Percentiles rank a stretch among this genome's conserved stretches.
Evolutionary conservation across 2,797 vertebrate genomes (phyloP).

Genomic region (Arctocebus calabarensis): DNA sequence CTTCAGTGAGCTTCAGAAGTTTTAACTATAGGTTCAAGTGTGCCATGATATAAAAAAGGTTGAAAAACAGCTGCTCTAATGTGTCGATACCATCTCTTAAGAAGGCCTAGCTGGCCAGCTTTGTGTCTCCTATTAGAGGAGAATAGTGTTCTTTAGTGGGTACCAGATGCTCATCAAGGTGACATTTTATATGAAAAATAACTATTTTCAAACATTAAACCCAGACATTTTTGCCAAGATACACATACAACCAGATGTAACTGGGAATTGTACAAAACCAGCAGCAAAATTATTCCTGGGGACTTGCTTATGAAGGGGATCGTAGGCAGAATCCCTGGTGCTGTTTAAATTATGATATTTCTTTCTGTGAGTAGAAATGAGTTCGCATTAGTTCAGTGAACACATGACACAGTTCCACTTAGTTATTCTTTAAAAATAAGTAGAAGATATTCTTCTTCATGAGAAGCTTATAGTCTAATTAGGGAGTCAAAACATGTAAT

Average conservation of each 20-base stretch:
- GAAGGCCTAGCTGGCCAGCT: background rate
- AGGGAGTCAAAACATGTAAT: conserved; percentile 21
- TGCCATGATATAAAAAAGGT: too few relatives aligned
- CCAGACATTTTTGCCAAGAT: background rate
- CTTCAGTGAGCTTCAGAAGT: too few relatives aligned
- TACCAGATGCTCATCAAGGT: background rate
- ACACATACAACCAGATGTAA: background rate
- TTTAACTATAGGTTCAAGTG: too few relatives aligned
- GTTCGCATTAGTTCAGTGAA: conserved; percentile 33
- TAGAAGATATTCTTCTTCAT: conserved; percentile 27
- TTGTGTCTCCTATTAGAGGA: background rate
- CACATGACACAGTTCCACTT: background rate
- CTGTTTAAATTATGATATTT: conserved; percentile 31
- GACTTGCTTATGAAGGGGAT: conserved; percentile 17
- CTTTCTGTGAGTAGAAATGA: conserved; percentile 23
- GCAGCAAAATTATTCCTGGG: conserved; percentile 10
- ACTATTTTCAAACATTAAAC: conserved; percentile 17
- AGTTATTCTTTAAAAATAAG: conserved; percentile 3
- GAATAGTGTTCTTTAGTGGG: background rate
- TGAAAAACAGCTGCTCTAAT: too few relatives aligned
- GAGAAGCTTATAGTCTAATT: conserved; percentile 51
- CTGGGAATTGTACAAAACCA: conserved; percentile 32
- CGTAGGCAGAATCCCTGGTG: background rate
- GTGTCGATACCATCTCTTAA: background rate
- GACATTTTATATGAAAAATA: background rate